Base-by-base conservation (phyloP, 2,888 invertebrate species). In the Seladonia tumulorum region DNA sequence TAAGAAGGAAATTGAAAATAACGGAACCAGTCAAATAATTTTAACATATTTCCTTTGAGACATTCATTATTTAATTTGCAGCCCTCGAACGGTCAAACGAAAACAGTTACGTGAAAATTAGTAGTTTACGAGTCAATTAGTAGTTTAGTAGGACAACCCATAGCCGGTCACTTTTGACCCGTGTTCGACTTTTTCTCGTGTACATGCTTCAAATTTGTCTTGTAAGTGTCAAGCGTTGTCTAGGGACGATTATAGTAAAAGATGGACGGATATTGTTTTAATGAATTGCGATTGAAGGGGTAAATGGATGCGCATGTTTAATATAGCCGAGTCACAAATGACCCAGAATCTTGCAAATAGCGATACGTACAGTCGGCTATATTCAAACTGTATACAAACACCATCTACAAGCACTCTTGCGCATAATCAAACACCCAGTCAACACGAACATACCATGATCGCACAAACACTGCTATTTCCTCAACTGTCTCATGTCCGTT, bases 391-490 rank as follows among this genome's bases (percentile, higher is more conserved):
- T 53, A 53, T 53, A 53, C 22, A 22, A 53, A 57, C n/a, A 57
- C 57, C 10, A 57, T 57, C 57, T 57, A 57, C 70, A n/a, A 57
- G n/a, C 57, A 57, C 57, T 57, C 57, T 10, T 57, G 57, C 57
- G n/a, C 12, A 10, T n/a, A 57, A 57, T 57, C 10, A 57, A 57
- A 57, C n/a, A 57, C n/a, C 57, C 57, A 57, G 57, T 57, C 57
- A 57, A 57, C 57, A 57, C 57, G n/a, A 57, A 57, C 53, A n/a
- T 53, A 53, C 10, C n/a, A 57, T 57, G n/a, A 57, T n/a, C 57
- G 12, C 57, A n/a, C 57, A 12, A 57, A 57, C n/a, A 57, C 57
- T 57, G n/a, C 57, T 57, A n/a, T 57, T n/a, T 57, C n/a, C n/a
- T 57, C 57, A 57, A 57, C 57, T 57, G 57, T 57, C 57, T n/a